Percentiles rank a stretch among this genome's conserved stretches.
Evolutionary conservation across 2,888 invertebrate genomes (phyloP).

Genomic region (Andricus curvator): DNA sequence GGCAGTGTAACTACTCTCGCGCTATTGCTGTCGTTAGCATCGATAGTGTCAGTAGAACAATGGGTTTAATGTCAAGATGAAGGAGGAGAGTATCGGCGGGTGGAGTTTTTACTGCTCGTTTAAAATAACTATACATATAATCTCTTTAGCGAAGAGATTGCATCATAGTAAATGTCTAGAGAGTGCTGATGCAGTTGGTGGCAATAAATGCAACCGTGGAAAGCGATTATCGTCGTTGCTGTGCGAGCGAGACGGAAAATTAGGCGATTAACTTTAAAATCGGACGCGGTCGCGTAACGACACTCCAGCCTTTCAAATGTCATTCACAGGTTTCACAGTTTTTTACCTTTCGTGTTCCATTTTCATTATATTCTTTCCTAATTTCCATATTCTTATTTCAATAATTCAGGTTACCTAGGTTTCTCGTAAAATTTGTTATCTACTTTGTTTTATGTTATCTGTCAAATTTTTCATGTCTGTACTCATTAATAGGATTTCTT

Average conservation of each 20-base stretch:
- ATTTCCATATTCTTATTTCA: not conserved
- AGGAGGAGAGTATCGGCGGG: constrained; percentile 6
- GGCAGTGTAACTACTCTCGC: constrained; percentile 11
- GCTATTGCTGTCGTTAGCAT: constrained; percentile 15
- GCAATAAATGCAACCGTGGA: not conserved
- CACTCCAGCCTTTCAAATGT: constrained; percentile 27
- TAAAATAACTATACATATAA: constrained; percentile 16
- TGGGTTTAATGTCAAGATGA: constrained; percentile 36
- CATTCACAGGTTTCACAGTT: constrained; percentile 13
- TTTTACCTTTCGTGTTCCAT: not conserved
- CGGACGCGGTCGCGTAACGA: not conserved
- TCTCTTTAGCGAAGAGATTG: constrained; percentile 21
- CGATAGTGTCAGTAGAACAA: constrained; percentile 36
- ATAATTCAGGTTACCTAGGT: too few species aligned
- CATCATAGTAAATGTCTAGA: constrained; percentile 23
- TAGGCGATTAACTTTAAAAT: constrained; percentile 18
- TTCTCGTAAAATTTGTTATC: too few species aligned
- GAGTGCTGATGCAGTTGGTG: constrained; percentile 3
- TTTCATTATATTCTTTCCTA: not conserved
- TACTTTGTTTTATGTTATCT: too few species aligned
- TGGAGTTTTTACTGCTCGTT: constrained; percentile 16
- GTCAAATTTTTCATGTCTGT: too few species aligned
- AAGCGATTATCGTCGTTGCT: not conserved
- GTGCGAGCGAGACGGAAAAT: constrained; percentile 27
- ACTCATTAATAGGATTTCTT: too few species aligned